Evolutionary conservation across 2,797 vertebrate genomes (phyloP), one percentile per base, ranked within the genome.

Genomic region (Trachurus trachurus): DNA sequence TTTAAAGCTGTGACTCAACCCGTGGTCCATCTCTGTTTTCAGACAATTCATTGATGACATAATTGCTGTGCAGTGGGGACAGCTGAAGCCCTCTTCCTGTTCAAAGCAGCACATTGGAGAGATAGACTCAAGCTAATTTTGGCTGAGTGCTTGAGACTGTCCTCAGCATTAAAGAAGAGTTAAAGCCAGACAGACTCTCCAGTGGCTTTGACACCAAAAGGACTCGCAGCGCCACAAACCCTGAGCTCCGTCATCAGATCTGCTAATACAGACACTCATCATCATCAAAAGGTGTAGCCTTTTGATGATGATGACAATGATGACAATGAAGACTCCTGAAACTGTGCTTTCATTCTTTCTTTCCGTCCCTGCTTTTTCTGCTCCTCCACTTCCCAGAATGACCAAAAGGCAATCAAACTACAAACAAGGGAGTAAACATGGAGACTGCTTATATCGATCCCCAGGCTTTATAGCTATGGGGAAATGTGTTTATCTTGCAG

Each of bases 401-500:
- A 87, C 80, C 66, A 63, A 60, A 60, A 83, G 70, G 77, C 80
- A 85, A 79, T 85, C 77, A 83, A 65, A 78, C 49, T 66, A 81
- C 74, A 87, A 89, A 87, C 84, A 82, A 89, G 56, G 42, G 71
- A 85, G 79, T 82, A 80, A 88, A 87, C 83, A 89, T 84, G 76
- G 66, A 73, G 78, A 74, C 62, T 6, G 81, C 77, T 81, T 87
- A 78, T 84, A 89, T 91, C 62, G 83, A 93, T 91, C 76, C 66
- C 59, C 49, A 60, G 52, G 73, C 76, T 81, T 87, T 71, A 77
- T 63, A 67, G 83, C 76, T 65, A 60, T 62, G 74, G 69, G 78
- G 86, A 76, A 88, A 90, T 81, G 83, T 86, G 84, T 91, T 91
- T 90, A 86, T 88, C 78, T 77, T 70, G 70, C 66, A 62, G 57